A percentile compares a stretch with the other conserved stretches of the same genome.
phyloP scores from a whole-genome alignment of 2,888 invertebrate genomes.

The Tortricodes alternella region DNA sequence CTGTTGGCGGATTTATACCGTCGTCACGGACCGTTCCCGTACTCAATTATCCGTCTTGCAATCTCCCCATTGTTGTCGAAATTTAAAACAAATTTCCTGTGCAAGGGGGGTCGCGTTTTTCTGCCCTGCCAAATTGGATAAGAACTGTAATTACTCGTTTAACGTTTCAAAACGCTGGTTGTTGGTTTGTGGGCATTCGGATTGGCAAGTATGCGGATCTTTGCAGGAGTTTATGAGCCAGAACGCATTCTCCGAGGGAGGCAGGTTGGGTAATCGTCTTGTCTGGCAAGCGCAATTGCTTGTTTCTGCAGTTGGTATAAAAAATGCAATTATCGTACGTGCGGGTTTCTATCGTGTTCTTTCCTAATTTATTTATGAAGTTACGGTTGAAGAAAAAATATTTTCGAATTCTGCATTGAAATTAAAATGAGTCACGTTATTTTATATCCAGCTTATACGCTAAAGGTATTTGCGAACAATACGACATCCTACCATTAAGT shows the following conservation, averaged over 20 bases:
- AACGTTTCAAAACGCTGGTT: slow-evolving; percentile 53
- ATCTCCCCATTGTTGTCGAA: slow-evolving; percentile 82
- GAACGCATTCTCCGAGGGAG: slow-evolving; percentile 45
- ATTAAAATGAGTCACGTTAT: neutral
- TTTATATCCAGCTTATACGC: neutral
- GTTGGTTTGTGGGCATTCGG: slow-evolving; percentile 60
- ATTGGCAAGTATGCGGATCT: slow-evolving; percentile 52
- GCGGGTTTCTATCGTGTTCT: neutral
- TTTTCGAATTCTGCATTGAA: neutral
- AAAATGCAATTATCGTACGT: slow-evolving; percentile 10
- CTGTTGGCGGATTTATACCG: slow-evolving; percentile 71
- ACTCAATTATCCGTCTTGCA: slow-evolving; percentile 73
- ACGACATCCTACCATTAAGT: slow-evolving; percentile 37
- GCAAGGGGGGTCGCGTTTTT: slow-evolving; percentile 78
- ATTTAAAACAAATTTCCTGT: slow-evolving; percentile 82
- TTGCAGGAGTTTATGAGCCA: slow-evolving; percentile 61
- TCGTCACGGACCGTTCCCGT: slow-evolving; percentile 73
- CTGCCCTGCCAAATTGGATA: slow-evolving; percentile 80
- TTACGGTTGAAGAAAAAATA: neutral
- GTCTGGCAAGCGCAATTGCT: slow-evolving; percentile 5
- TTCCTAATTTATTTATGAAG: neutral
- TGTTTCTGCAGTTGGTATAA: slow-evolving; percentile 3
- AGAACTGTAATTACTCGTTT: slow-evolving; percentile 79
- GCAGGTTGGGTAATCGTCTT: slow-evolving; percentile 5
- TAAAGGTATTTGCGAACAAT: slow-evolving; percentile 26